Base-by-base conservation (phyloP, 2,113 vertebrate species). In the Grammomys surdaster region DNA sequence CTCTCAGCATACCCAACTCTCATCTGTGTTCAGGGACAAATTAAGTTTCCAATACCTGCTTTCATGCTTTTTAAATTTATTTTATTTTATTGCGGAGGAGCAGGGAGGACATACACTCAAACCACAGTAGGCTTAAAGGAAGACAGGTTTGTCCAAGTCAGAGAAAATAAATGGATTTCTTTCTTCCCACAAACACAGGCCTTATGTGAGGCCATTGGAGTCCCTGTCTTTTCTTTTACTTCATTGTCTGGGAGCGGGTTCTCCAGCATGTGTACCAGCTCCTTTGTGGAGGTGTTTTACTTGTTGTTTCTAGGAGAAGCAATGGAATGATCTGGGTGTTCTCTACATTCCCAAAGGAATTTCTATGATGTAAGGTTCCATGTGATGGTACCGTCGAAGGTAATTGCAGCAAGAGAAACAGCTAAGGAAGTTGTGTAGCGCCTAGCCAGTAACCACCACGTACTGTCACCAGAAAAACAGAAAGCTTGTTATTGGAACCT, bases 351-450 rank as follows among this genome's bases (percentile, higher is more conserved):
- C 40, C 26, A 10, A n/a, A 90, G 69, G 94, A 36, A 24, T 33
- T 82, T 78, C 6, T 70, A 8, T 77, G 54, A 94, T 69, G 3
- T 8, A 51, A 43, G 84, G 26, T 36, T 89, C 89, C 75, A 84
- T 88, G 36, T 77, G 65, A n/a, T 13, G 20, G 13, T 73, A 5
- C 93, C 84, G 28, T 20, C 17, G 24, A 58, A 86, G 13, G 17
- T 90, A 19, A 67, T 12, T 16, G 40, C 13, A 69, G 67, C 78
- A 88, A 77, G 24, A 96, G 65, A 92, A 69, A 90, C 40, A 70
- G 20, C 75, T 20, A n/a, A 88, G 54, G 2, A 91, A 26, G 10
- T 54, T 88, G 69, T 22, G 14, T 12, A 36, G 72, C n/a, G 28
- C 60, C 72, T 77, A 56, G 73, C 40, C 40, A 4, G 20, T 26